Base-by-base conservation (phyloP, 1,140 invertebrate genomes). In the Aphelenchoides besseyi region DNA sequence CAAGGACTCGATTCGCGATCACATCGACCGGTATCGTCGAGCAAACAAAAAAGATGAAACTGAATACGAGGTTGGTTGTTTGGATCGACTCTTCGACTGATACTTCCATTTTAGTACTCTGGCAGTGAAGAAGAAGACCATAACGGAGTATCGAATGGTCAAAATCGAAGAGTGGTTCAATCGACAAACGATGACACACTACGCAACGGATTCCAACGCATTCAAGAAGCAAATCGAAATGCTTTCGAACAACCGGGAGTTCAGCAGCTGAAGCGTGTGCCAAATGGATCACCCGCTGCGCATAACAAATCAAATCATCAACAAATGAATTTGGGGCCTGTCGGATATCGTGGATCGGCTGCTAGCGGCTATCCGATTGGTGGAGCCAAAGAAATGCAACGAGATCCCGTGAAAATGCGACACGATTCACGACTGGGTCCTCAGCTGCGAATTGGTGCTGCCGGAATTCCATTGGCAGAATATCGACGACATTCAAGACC, bases 1-100 rank as follows among this genome's bases (percentile, higher is more conserved):
- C 54, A 89, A 95, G 82, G 97, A 96, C 87, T 94, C 98, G 84
- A 90, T 99, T 29, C 98, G 98, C 87, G 97, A 99, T 86, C 95
- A 98, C 86, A 97, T 99, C 85, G 97, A 99, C 87, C 88, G 95
- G 83, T 73, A 84, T 66, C 62, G 82, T 18, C 66, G 80, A 67
- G 57, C 82, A 26, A 78, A 69, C 41, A 83, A 83, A 61, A 82
- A 82, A 54, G 79, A 69, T 78, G 18, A 64, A 9, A 74, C 48
- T 29, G 16, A 71, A 62, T 28, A 70, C 2, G 59, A 61, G 23
- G 41, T 48, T 12, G 23, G 41, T 48, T 48, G 12, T 48, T 48
- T 23, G 12, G 12, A 23, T 48, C 41, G 12, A 12, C 41, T 48
- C 41, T 48, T 48, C 41, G 12, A 12, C 23, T 48, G 12, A 48